These are phyloP conservation scores for Drosophila neotestacea DNA, from an alignment of 2,888 invertebrate genomes.

Conservation along the genomic window DNA sequence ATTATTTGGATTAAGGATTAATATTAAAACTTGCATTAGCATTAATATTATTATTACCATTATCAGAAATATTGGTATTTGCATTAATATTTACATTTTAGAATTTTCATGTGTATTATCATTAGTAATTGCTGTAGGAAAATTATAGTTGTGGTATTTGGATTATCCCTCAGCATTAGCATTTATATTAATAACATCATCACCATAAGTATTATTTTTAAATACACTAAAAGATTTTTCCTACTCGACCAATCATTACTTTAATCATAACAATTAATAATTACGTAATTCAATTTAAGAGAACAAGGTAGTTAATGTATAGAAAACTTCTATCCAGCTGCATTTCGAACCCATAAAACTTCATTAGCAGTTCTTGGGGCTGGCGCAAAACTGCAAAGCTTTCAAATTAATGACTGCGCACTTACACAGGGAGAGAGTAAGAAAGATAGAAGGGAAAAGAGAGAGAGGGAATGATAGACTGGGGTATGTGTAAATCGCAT, in stretches of 20 bases:
- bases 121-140: neutral
- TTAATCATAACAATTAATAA: constrained; percentile 47
- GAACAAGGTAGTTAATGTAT: constrained; percentile 48
- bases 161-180: neutral
- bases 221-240: neutral
- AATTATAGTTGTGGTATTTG: neutral
- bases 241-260: neutral
- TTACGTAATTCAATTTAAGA: constrained; percentile 51
- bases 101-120: neutral
- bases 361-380: constrained; percentile 62
- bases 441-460: neutral
- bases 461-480: neutral
- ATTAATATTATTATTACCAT: neutral
- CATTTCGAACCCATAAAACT: constrained; percentile 71
- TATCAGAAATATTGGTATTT: neutral
- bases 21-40: too few relatives aligned
- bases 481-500: constrained; percentile 68
- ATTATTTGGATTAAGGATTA: too few relatives aligned
- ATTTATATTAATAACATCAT: neutral
- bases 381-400: constrained; percentile 51
- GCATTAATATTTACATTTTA: neutral
- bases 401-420: constrained; percentile 70
- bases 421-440: constrained; percentile 13
- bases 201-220: neutral
- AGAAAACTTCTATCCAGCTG: constrained; percentile 50